Base-by-base conservation (phyloP, 2,113 vertebrate genomes). In the Craseonycteris thonglongyai region DNA sequence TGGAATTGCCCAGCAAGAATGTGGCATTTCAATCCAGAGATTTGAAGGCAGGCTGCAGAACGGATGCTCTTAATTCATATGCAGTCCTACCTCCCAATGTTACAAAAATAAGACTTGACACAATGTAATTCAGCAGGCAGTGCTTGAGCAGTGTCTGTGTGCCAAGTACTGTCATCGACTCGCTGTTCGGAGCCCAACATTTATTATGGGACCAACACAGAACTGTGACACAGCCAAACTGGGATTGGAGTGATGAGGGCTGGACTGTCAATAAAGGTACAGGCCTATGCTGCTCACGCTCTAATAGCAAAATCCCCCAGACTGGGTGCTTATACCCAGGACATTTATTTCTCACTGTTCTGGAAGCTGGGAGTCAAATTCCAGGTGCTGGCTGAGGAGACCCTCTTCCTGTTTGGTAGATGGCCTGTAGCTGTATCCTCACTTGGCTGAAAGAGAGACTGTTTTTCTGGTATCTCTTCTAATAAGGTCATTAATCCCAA, bases 41-140 rank as follows among this genome's bases (percentile, higher is more conserved):
- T 83, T 75, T 71, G 84, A 90, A 74, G 80, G n/a, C 18, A 80
- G 42, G 47, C 56, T 78, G 9, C 10, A 54, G 35, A 86, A 47
- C 35, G 66, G 35, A 63, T 35, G 6, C 8, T 66, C 19, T 75
- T 61, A n/a, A 78, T n/a, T 66, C 68, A 35, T 5, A 28, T 30
- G 14, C 49, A 90, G 0, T 30, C 66, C 66, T 76, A 24, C 26
- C 65, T 81, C 33, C 4, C 33, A 56, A 56, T 58, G 28, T 74
- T n/a, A 38, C 28, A 45, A 58, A 90, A 81, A 16, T 38, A 42
- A 81, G 26, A 72, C 15, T 13, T 85, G 10, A n/a, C 38, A 85
- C 65, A 66, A 85, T 72, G 58, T 28, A 72, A 11, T 49, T 80
- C 59, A 54, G 11, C 49, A 33, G n/a, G 76, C 26, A 35, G 83